Evolutionary conservation across 2,113 vertebrate species (phyloP).

Genomic region (Centropristis striata): DNA sequence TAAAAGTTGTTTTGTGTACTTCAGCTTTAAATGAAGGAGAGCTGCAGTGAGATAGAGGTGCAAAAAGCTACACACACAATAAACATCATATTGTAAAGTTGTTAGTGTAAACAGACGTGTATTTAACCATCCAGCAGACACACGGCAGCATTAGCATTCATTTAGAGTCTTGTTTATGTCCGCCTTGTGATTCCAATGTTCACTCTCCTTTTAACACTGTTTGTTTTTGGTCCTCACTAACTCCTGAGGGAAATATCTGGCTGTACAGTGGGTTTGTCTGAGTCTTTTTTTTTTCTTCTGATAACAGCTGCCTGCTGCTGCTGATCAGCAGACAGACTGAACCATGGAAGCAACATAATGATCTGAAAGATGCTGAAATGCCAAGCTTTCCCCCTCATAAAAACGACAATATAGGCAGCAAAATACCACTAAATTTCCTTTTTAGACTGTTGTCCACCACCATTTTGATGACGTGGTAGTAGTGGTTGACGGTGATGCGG

Average conservation of each 20-base stretch:
- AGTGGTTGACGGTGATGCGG: no score
- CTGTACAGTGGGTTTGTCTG: background rate
- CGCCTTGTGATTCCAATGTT: background rate
- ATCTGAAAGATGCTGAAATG: background rate
- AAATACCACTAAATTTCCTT: no score
- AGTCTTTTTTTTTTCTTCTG: background rate
- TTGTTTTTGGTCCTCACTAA: background rate
- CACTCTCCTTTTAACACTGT: background rate
- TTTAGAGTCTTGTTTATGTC: background rate
- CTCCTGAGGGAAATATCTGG: slow-evolving; percentile 3
- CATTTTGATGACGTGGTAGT: no score
- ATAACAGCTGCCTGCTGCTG: background rate
- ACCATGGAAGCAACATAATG: background rate
- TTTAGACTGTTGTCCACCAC: no score
- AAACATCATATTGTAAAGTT: background rate
- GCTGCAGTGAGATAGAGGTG: background rate
- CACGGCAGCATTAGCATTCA: background rate
- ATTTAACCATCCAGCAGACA: background rate
- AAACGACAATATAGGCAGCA: no score
- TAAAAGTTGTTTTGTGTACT: background rate
- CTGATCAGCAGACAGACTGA: background rate
- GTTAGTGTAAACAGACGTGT: background rate
- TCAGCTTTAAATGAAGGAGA: background rate
- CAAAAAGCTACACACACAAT: background rate
- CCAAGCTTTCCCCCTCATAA: no score